phyloP scores from a whole-genome alignment of 2,113 vertebrate genomes.

The Cephalopholis sonnerati region DNA sequence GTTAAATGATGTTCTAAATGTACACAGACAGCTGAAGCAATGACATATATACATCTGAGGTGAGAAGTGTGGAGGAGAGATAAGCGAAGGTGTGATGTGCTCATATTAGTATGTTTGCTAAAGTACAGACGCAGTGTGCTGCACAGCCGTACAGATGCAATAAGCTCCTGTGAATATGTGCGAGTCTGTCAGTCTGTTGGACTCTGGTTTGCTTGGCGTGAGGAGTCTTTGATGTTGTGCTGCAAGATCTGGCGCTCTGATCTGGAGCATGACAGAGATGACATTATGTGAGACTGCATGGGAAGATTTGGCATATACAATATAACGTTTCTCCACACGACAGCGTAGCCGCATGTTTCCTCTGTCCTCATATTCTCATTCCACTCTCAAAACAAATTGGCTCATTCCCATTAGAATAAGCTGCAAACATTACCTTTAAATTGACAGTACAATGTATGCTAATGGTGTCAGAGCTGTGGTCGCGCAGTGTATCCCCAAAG shows the following conservation, averaged over 20 bases:
- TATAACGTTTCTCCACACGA: conserved; percentile 23
- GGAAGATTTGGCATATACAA: conserved; percentile 39
- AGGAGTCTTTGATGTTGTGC: conserved; percentile 71
- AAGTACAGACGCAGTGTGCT: conserved; percentile 22
- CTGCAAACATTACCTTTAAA: conserved; percentile 59
- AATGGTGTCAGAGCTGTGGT: conserved; percentile 48
- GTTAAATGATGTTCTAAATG: conserved; percentile 11
- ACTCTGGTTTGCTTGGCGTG: conserved; percentile 31
- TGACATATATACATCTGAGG: conserved; percentile 16
- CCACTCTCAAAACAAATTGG: conserved; percentile 53
- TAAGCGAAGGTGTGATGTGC: conserved; percentile 38
- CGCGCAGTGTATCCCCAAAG: conserved; percentile 55
- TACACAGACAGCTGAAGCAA: not conserved
- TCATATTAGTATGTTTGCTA: conserved; percentile 35
- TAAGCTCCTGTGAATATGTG: conserved; percentile 38
- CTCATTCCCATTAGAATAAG: conserved; percentile 66
- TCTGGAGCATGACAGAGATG: conserved; percentile 63
- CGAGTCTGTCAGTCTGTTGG: conserved; percentile 41
- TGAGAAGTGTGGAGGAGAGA: conserved; percentile 24
- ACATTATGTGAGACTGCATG: conserved; percentile 51
- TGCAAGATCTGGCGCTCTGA: conserved; percentile 69
- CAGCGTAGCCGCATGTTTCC: conserved; percentile 24
- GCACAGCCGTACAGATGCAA: conserved; percentile 33
- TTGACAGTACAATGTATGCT: conserved; percentile 69
- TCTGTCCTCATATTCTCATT: conserved; percentile 34